Evolutionary conservation across 1,140 invertebrate genomes (phyloP).

Genomic region (Streblospio benedicti): DNA sequence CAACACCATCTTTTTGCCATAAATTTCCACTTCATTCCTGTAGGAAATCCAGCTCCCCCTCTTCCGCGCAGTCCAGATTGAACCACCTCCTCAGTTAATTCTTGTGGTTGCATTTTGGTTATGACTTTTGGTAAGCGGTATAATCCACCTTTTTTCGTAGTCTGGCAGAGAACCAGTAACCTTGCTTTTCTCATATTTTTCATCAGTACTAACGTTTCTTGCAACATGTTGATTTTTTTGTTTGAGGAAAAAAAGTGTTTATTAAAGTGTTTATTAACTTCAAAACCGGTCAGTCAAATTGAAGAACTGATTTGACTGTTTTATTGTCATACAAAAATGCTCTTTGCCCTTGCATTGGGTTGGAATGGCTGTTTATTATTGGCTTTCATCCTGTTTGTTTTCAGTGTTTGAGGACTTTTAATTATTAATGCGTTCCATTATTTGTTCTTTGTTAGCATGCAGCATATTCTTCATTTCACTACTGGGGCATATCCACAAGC

Average conservation of each 20-base stretch:
- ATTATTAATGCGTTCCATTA: not conserved
- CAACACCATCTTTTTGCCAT: not conserved
- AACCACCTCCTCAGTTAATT: not conserved
- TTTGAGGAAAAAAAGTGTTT: no score
- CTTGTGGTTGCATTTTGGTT: not conserved
- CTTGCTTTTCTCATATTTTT: not conserved
- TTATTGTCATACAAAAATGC: no score
- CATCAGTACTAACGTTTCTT: no score
- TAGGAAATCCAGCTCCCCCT: not conserved
- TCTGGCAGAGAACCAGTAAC: not conserved
- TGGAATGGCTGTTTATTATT: no score
- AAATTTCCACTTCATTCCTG: not conserved
- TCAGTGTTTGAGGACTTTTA: not conserved
- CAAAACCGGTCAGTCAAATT: no score
- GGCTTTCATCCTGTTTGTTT: not conserved
- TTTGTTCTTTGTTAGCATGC: constrained; percentile 2
- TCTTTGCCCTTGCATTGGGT: no score
- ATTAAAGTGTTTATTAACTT: no score
- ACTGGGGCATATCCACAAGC: constrained; percentile 4
- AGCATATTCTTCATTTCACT: not conserved
- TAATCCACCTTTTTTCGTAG: constrained; percentile 1
- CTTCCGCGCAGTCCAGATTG: not conserved
- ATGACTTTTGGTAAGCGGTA: not conserved
- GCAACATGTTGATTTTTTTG: no score
- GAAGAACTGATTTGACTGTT: no score